Evolutionary conservation across 2,888 invertebrate species (phyloP), one percentile per base, ranked within the genome.

Genomic region (Drosophila borealis): DNA sequence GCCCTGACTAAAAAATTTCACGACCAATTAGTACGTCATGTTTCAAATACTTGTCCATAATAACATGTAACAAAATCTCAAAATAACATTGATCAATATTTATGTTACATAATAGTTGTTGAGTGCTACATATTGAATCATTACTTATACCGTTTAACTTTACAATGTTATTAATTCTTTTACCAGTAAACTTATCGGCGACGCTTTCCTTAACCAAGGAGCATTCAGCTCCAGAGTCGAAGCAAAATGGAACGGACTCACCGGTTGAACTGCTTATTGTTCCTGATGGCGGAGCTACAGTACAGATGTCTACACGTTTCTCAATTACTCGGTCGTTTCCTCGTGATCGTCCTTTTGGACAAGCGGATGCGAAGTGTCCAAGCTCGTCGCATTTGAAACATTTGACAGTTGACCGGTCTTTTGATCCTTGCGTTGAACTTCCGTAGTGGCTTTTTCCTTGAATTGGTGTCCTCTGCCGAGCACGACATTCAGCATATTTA

Each of bases 101-200:
- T 65, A 59, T 51, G 36, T 59, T 57, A 51, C 51, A 64, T 57
- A 57, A 57, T 13, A 51, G n/a, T 56, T 56, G 39, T 21, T 64
- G 44, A 55, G 55, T 55, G 36, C 49, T 49, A 14, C 49, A 59
- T 33, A 50, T 60, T 25, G 44, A 42, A 60, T 55, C 37, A 29
- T 56, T 46, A 49, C 56, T 59, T 50, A 59, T 59, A 8, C 44
- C 59, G 36, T 50, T 59, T 11, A 50, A 44, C 8, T 42, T 55
- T 2, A 55, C 45, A 55, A 55, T 55, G n/a, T 55, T 55, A 37
- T 45, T 44, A 33, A n/a, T 45, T 45, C 25, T 25, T 45, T 45
- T 39, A 6, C n/a, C 13, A 21, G 4, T 44, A 44, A 44, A 36
- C 21, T 21, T 44, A 44, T 44, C 6, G 19, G 44, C 44, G 13